phyloP scores from a whole-genome alignment of 2,113 vertebrate species.

The Oncorhynchus clarkii region DNA sequence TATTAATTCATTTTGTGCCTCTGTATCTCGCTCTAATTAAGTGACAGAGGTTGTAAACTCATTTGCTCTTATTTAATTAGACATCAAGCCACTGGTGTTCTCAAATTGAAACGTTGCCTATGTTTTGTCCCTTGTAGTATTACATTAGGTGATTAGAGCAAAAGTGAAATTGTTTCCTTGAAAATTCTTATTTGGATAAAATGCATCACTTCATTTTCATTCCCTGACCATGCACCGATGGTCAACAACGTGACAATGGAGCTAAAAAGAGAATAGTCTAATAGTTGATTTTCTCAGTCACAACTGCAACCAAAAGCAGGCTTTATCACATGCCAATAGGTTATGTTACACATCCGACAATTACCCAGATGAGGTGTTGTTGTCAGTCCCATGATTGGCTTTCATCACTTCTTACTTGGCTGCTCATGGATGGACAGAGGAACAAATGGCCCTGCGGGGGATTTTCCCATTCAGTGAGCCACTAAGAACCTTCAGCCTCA shows the following conservation, averaged over 20 bases:
- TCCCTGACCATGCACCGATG: neutral
- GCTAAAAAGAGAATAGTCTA: neutral
- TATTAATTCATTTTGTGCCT: slow-evolving; percentile 46
- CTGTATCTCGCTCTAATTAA: slow-evolving; percentile 56
- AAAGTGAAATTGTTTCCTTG: neutral
- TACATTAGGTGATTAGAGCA: neutral
- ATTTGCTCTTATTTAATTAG: slow-evolving; percentile 68
- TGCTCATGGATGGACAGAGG: slow-evolving; percentile 9
- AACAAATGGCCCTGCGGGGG: slow-evolving; percentile 16
- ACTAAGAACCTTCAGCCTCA: slow-evolving; percentile 31
- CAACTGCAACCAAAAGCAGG: neutral
- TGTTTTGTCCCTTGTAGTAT: slow-evolving; percentile 4
- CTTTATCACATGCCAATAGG: slow-evolving; percentile 12
- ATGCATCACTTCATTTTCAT: neutral
- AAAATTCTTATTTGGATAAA: neutral
- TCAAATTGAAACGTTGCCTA: slow-evolving; percentile 12
- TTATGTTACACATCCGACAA: slow-evolving; percentile 34
- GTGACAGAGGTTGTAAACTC: slow-evolving; percentile 55
- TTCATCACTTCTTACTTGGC: slow-evolving; percentile 33
- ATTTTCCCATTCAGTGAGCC: slow-evolving; percentile 43
- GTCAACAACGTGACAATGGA: neutral
- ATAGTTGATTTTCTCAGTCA: neutral
- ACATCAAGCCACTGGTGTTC: slow-evolving; percentile 34
- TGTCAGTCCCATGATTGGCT: slow-evolving; percentile 17
- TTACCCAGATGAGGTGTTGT: slow-evolving; percentile 36